Base-by-base conservation (phyloP, 2,797 vertebrate genomes). In the Acrossocheilus fasciatus region DNA sequence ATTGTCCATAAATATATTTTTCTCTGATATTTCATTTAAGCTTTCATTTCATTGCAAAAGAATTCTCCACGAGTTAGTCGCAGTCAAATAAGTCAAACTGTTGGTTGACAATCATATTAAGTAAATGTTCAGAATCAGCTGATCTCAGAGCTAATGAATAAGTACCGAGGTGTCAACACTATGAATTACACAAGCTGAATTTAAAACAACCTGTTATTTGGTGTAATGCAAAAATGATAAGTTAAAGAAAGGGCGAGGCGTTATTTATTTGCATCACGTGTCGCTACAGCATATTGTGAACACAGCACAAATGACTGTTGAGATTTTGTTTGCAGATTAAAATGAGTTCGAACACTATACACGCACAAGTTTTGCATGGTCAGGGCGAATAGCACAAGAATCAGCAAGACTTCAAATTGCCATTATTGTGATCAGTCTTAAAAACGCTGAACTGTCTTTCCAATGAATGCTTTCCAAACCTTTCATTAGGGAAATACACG, bases 221-320 rank as follows among this genome's bases (percentile, higher is more conserved):
- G 4, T 17, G 17, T 83, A 83, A 75, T 75, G 39, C 82, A 75
- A 47, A 83, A 83, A 75, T 83, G 9, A 75, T n/a, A 75, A 18
- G 47, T 62, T 81, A 23, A 15, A 23, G 43, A 86, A 54, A 23
- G 6, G 59, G 6, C 11, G 70, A 52, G 23, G 79, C 4, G 18
- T 64, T 75, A 59, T 73, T 83, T 73, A 81, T 79, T 43, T 45
- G 39, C 74, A 34, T 39, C 36, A 17, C 14, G 5, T 70, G 39
- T 78, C 20, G 18, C 17, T 36, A 4, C 17, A 18, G 36, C 6
- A 36, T 12, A 26, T 34, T 23, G 23, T 52, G 6, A 39, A 36
- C 20, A 50, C 68, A 41, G 45, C 78, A 3, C 34, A 20, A 73
- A 52, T 81, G 36, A 64, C 14, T 62, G 23, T 18, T 50, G 11